phyloP scores from a whole-genome alignment of 2,797 vertebrate species.

The Helicolenus hilgendorfi region DNA sequence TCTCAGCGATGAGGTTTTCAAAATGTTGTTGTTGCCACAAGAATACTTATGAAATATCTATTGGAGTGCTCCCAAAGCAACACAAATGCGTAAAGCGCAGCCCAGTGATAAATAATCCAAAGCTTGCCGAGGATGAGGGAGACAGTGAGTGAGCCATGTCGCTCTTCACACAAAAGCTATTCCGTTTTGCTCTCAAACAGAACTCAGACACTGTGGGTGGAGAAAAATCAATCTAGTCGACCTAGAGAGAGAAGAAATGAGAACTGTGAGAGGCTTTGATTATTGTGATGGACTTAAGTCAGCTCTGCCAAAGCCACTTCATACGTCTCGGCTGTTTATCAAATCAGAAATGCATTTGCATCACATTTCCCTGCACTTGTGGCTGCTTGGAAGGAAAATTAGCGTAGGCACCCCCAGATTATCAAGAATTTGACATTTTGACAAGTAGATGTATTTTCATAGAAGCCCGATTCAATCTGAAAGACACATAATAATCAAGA shows the following conservation, averaged over 20 bases:
- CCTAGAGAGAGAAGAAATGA: constrained; percentile 63
- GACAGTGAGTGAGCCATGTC: constrained; percentile 56
- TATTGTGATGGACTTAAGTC: constrained; percentile 75
- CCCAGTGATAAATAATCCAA: constrained; percentile 75
- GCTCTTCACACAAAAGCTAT: constrained; percentile 71
- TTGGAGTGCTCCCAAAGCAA: constrained; percentile 45
- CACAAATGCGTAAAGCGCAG: constrained; percentile 36
- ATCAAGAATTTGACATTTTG: constrained; percentile 68
- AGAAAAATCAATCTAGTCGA: constrained; percentile 81
- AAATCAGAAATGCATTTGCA: constrained; percentile 71
- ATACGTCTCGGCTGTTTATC: constrained; percentile 58
- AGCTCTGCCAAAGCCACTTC: constrained; percentile 62
- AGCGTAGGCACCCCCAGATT: constrained; percentile 17
- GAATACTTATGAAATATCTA: constrained; percentile 65
- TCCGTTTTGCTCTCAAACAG: constrained; percentile 71
- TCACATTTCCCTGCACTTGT: constrained; percentile 54
- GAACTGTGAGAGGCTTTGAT: constrained; percentile 72
- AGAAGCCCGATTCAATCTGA: constrained; percentile 44
- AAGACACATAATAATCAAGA: constrained; percentile 59
- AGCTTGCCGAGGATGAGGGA: constrained; percentile 51
- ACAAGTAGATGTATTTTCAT: constrained; percentile 69
- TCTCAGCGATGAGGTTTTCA: constrained; percentile 14
- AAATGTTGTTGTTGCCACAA: constrained; percentile 27
- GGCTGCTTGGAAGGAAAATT: constrained; percentile 42
- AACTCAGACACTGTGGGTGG: constrained; percentile 70